Conservation (phyloP, 2,797 vertebrate genomes). For the Gouania willdenowi region DNA sequence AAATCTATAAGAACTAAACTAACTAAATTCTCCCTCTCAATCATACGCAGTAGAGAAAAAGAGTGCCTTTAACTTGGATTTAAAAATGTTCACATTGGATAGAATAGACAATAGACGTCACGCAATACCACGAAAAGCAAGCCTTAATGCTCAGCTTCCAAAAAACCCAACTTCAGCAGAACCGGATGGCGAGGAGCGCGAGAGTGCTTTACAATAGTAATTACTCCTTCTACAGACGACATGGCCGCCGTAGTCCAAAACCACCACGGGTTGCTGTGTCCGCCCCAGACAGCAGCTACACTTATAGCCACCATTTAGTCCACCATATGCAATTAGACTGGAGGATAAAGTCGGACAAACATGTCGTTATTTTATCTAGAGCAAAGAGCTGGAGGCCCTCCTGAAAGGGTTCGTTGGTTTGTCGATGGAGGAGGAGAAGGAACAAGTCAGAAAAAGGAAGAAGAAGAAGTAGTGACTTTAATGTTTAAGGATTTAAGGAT, state of each 20-base stretch:
- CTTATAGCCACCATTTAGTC: conserved; percentile 67
- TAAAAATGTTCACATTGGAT: no score
- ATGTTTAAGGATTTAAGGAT: no score
- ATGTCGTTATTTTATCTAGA: conserved; percentile 54
- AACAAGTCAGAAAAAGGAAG: no score
- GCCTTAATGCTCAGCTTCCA: conserved; percentile 53
- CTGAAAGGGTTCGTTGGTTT: neutral
- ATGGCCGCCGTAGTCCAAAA: conserved; percentile 62
- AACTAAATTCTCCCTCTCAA: no score
- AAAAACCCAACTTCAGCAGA: conserved; percentile 56
- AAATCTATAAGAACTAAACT: no score
- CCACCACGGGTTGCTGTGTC: conserved; percentile 43
- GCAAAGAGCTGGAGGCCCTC: conserved; percentile 11
- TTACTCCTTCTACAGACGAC: conserved; percentile 57
- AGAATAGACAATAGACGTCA: conserved; percentile 63
- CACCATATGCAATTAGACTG: conserved; percentile 69
- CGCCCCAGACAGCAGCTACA: conserved; percentile 51
- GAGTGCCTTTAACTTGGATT: no score
- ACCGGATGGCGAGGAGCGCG: conserved; percentile 25
- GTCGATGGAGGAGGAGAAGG: neutral
- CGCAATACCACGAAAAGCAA: conserved; percentile 64
- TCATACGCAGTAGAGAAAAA: no score
- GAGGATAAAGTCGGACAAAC: conserved; percentile 59
- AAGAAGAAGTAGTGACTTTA: no score
- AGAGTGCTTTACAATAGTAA: conserved; percentile 60